Evolutionary conservation across 2,113 vertebrate species (phyloP), one percentile per base, ranked within the genome.

Genomic region (Taxidea taxus): DNA sequence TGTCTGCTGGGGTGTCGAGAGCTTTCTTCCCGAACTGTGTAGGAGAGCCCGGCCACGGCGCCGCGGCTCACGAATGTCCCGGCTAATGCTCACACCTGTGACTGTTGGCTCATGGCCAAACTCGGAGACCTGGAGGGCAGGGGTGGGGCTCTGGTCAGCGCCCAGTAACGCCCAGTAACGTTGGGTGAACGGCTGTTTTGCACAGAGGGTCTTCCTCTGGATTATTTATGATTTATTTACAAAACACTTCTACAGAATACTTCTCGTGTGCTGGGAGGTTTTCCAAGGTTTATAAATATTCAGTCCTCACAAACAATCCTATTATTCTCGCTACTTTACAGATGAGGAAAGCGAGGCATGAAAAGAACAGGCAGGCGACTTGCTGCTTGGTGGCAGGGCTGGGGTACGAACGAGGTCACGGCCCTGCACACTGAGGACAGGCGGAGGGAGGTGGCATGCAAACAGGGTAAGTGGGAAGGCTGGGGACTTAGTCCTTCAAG

Each of bases 211-310:
- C 68, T 87, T 29, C n/a, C 80, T 42, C n/a, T 15, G 81, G 78
- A 93, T 37, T 81, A 93, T 29, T 90, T 91, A 82, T 42, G 8
- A n/a, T 75, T 78, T 90, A 77, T 90, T 96, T 95, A 64, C 34
- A 87, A 96, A 94, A 85, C 78, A 74, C 21, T 60, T 96, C 62
- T 11, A 96, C 34, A 31, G 80, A 91, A 54, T 49, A 29, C 37
- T 95, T 68, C 44, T 80, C 80, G 47, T 54, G 9, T 72, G 70
- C 88, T 90, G 44, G 49, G 74, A 85, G 18, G 83, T 62, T 86
- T 84, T 31, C 83, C 47, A 87, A 87, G 87, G 14, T 68, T 90
- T 75, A 42, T 25, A 87, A 74, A 94, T 64, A 84, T 44, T 54
- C 47, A 62, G 10, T 39, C 74, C 6, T 86, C 39, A 97, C 51